Evolutionary conservation across 2,797 vertebrate genomes (phyloP).

Genomic region (Scolopax rusticola): DNA sequence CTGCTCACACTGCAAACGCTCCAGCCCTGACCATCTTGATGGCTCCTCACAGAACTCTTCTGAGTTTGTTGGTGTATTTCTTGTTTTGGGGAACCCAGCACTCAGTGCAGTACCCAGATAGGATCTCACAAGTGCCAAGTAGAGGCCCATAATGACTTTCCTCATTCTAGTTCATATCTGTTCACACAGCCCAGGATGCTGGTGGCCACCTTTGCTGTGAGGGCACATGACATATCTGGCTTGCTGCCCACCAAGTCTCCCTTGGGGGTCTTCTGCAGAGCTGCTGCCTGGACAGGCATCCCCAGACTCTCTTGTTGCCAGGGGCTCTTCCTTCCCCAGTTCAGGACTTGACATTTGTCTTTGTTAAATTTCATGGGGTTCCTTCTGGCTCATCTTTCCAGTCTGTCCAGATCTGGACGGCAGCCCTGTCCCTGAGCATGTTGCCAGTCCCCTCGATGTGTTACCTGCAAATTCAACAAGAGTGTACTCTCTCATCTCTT

Average conservation of each 20-base stretch:
- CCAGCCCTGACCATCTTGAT: neutral
- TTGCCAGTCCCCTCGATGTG: too few relatives aligned
- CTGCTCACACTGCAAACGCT: neutral
- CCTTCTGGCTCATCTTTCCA: neutral
- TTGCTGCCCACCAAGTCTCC: too few relatives aligned
- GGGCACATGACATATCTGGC: neutral
- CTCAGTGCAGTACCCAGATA: neutral
- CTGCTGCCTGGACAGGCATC: neutral
- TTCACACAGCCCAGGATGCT: neutral
- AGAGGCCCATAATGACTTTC: neutral
- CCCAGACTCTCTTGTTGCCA: neutral
- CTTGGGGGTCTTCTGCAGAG: neutral
- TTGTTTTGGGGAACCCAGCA: neutral
- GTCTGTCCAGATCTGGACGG: neutral
- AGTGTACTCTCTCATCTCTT: too few relatives aligned
- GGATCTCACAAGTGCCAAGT: neutral
- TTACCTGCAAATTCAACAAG: too few relatives aligned
- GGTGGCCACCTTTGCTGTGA: neutral
- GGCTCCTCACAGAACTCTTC: neutral
- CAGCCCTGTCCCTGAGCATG: neutral
- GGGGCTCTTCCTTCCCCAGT: neutral
- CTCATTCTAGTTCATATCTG: neutral
- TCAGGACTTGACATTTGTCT: neutral
- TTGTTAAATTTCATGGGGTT: neutral
- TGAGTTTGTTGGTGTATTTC: neutral